A percentile compares a stretch with the other conserved stretches of the same genome.
phyloP scores from a whole-genome alignment of 2,797 vertebrate species.

The Melanotaenia parkinsoni region DNA sequence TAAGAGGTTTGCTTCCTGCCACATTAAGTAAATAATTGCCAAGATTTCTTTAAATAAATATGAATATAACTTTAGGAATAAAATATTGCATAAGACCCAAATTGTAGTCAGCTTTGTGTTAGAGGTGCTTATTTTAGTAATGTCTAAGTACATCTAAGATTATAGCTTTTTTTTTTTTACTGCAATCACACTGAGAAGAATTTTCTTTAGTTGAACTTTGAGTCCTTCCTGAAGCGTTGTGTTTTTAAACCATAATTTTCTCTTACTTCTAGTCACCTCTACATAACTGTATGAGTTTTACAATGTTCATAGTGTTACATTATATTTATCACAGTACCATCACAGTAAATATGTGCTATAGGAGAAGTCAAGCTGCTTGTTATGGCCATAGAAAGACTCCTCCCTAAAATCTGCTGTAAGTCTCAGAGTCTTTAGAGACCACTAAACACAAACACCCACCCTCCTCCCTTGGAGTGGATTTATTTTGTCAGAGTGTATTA shows the following conservation, averaged over 20 bases:
- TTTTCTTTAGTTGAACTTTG: background rate
- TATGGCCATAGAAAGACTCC: background rate
- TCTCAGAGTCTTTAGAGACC: conserved; percentile 5
- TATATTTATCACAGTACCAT: background rate
- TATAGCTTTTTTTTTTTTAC: too few species aligned
- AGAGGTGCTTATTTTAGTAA: too few species aligned
- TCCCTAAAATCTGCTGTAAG: conserved; percentile 21
- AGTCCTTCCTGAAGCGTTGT: background rate
- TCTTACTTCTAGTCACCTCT: background rate
- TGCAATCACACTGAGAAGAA: too few species aligned
- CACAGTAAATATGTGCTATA: background rate
- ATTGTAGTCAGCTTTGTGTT: background rate
- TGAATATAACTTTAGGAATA: background rate
- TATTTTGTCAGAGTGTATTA: conserved; percentile 47
- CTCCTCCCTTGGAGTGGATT: conserved; percentile 27
- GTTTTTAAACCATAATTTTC: background rate
- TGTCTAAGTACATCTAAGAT: too few species aligned
- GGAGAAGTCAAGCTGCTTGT: background rate
- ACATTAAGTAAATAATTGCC: background rate
- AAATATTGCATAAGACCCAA: background rate
- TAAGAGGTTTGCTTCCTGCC: too few species aligned
- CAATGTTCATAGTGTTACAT: background rate
- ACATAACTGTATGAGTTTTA: background rate
- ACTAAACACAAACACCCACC: conserved; percentile 22
- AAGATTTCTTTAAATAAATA: background rate